Evolutionary conservation across 2,113 vertebrate genomes (phyloP).

Genomic region (Nycticryphes semicollaris): DNA sequence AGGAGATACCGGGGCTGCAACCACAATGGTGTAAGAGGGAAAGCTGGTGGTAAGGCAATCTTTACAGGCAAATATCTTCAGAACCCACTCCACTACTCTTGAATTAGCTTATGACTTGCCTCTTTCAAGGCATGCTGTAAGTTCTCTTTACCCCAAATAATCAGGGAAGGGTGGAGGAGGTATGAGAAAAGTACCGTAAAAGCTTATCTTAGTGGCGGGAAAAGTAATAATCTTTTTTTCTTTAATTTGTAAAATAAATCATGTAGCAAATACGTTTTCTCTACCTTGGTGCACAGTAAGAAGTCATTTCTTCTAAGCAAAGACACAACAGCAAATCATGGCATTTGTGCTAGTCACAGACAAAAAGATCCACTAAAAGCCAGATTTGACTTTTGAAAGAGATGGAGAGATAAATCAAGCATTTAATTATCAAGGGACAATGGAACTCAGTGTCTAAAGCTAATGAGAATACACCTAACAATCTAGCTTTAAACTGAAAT

Average conservation of each 20-base stretch:
- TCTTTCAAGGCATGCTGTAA: background rate
- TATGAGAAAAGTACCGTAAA: background rate
- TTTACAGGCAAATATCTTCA: background rate
- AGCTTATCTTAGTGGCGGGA: background rate
- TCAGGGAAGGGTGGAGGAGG: background rate
- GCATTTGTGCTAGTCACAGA: background rate
- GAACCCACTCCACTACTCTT: background rate
- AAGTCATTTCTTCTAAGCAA: background rate
- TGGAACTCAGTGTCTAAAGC: background rate
- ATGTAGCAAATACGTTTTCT: background rate
- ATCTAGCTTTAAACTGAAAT: constrained; percentile 31
- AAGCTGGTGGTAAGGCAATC: background rate
- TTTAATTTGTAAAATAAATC: background rate
- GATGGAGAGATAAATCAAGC: background rate
- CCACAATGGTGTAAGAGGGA: background rate
- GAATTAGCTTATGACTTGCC: background rate
- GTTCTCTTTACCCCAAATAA: background rate
- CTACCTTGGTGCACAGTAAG: background rate
- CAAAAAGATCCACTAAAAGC: background rate
- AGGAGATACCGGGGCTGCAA: background rate
- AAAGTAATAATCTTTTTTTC: background rate
- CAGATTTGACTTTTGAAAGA: background rate
- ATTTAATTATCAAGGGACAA: background rate
- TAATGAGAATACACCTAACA: background rate
- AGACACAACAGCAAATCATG: background rate